phyloP scores from a whole-genome alignment of 2,113 vertebrate genomes.

The Jaculus jaculus region DNA sequence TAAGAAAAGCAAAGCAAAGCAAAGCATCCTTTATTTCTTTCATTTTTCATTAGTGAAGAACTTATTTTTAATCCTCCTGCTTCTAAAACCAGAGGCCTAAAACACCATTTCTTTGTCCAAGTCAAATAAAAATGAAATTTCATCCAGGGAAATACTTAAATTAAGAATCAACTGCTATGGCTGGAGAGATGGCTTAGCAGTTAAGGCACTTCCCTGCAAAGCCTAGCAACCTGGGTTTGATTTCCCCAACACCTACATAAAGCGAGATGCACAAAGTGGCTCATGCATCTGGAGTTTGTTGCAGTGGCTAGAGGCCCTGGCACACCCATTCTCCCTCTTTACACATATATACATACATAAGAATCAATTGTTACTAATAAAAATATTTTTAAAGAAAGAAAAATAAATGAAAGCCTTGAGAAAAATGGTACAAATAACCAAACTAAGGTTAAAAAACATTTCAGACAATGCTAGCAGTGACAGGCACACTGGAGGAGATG shows the following conservation, averaged over 20 bases:
- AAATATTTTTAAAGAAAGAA: constrained; percentile 52
- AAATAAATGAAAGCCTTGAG: background rate
- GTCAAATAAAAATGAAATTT: constrained; percentile 30
- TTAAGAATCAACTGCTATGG: background rate
- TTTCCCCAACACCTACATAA: too few relatives aligned
- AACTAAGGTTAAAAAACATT: background rate
- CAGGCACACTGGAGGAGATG: rapidly evolving
- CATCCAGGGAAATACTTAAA: constrained; percentile 12
- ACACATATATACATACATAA: background rate
- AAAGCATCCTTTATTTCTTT: constrained; percentile 36
- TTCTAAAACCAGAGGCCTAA: constrained; percentile 1
- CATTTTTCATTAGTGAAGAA: constrained; percentile 22
- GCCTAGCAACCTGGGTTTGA: too few relatives aligned
- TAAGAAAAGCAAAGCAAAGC: background rate
- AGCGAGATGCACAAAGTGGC: too few relatives aligned
- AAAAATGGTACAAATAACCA: background rate
- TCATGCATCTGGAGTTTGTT: too few relatives aligned
- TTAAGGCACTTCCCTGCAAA: too few relatives aligned
- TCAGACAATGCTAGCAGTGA: background rate
- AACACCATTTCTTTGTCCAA: background rate
- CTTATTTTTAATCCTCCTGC: constrained; percentile 10
- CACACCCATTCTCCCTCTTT: too few relatives aligned
- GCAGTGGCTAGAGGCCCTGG: too few relatives aligned
- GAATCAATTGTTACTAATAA: background rate
- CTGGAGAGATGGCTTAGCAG: too few relatives aligned